Percentiles rank a stretch among this genome's conserved stretches.
Conservation (phyloP, 2,113 vertebrate species). For the Excalfactoria chinensis region DNA sequence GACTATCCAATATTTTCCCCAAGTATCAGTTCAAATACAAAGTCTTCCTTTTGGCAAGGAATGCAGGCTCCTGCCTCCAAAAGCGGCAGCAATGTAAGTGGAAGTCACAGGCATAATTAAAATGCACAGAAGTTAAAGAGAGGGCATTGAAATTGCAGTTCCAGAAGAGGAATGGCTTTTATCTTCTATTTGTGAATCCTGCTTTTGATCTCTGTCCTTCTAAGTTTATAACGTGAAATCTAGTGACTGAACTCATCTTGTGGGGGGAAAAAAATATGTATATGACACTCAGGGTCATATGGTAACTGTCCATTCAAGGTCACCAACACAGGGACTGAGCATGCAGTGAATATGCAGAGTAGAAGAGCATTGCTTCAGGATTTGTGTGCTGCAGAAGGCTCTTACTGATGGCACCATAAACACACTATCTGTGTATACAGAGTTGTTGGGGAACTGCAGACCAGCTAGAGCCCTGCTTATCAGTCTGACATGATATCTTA, state of each 20-base stretch:
- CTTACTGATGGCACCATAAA: not conserved
- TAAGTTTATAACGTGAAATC: not conserved
- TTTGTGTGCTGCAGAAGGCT: not conserved
- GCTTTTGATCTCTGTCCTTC: not conserved
- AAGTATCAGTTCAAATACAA: not conserved
- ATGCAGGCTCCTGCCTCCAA: not conserved
- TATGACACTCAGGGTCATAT: not conserved
- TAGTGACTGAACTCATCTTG: not conserved
- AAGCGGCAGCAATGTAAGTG: not conserved
- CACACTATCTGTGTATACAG: not conserved
- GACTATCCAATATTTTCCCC: not conserved
- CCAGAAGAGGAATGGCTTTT: slow-evolving; percentile 21
- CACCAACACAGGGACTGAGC: not conserved
- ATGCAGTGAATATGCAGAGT: not conserved
- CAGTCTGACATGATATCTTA: not conserved
- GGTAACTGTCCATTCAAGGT: not conserved
- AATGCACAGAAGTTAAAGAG: not conserved
- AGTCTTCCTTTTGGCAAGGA: not conserved
- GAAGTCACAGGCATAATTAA: slow-evolving; percentile 30
- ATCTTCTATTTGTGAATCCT: slow-evolving; percentile 26
- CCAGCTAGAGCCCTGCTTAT: not conserved
- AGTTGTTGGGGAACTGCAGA: not conserved
- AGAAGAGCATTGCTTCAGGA: not conserved
- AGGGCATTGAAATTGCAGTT: slow-evolving; percentile 15
- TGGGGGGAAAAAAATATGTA: not conserved